Evolutionary conservation across 2,113 vertebrate genomes (phyloP).

Genomic region (Rhombomys opimus): DNA sequence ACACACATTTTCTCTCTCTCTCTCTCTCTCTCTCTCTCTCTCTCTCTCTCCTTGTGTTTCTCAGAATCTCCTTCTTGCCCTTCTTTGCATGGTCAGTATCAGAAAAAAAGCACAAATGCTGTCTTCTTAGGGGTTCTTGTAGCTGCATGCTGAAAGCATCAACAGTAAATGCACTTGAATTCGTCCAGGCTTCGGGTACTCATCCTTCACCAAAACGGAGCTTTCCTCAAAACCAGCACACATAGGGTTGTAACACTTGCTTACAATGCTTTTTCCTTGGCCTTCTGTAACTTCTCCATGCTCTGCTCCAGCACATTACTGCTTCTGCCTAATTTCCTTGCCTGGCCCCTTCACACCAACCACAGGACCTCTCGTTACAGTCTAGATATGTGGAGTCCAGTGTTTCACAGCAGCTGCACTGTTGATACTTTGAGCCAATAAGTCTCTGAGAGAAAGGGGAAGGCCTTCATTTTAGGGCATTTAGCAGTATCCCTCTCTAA

Average conservation of each 20-base stretch:
- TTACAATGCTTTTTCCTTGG: accelerated
- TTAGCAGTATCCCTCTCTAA: background rate
- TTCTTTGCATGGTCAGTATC: background rate
- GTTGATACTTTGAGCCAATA: background rate
- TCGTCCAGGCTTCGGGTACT: background rate
- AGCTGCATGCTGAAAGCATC: background rate
- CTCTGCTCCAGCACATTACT: accelerated
- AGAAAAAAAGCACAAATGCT: background rate
- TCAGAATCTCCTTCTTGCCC: background rate
- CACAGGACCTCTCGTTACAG: background rate
- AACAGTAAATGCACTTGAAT: too few relatives aligned
- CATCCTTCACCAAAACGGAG: background rate
- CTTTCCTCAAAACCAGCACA: background rate
- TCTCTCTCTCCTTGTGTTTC: background rate
- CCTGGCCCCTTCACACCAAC: background rate
- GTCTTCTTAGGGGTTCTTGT: background rate
- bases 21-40: background rate
- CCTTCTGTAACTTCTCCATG: background rate
- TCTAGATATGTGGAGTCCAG: background rate
- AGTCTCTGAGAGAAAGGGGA: background rate
- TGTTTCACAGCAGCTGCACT: background rate
- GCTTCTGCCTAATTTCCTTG: background rate
- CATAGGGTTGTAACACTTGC: accelerated
- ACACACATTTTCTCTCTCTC: background rate
- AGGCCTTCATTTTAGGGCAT: background rate